Conservation (phyloP, 2,797 vertebrate species). For the Pristis pectinata region DNA sequence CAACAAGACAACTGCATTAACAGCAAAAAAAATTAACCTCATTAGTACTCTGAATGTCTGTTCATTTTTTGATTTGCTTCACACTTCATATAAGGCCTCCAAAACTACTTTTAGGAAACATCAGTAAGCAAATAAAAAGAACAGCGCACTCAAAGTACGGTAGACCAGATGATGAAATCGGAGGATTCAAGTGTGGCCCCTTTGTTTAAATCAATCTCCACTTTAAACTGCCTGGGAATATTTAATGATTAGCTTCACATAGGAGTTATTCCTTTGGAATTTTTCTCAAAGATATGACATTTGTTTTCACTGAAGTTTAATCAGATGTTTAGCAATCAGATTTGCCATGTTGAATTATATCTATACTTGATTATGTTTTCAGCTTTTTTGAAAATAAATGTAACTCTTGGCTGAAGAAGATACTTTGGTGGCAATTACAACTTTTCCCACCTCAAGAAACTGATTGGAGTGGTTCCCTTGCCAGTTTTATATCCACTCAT, state of each 20-base stretch:
- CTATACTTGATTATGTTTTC: background rate
- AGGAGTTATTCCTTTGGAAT: too few species aligned
- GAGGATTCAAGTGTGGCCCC: background rate
- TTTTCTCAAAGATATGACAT: background rate
- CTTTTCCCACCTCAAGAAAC: background rate
- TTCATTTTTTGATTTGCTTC: background rate
- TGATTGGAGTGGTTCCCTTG: background rate
- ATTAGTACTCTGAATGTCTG: too few species aligned
- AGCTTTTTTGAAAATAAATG: background rate
- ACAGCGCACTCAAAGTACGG: background rate
- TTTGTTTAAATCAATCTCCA: background rate
- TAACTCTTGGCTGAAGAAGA: background rate
- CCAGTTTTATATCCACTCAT: background rate
- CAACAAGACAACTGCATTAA: background rate
- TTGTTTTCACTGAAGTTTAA: background rate
- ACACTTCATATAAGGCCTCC: background rate
- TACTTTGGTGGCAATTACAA: background rate
- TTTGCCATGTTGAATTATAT: background rate
- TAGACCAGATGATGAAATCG: background rate
- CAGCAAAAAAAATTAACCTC: background rate
- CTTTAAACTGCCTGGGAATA: background rate
- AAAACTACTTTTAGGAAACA: background rate
- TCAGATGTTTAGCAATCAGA: background rate
- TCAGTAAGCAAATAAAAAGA: background rate
- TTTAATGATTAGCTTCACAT: background rate